Base-by-base conservation (phyloP, 2,888 invertebrate genomes). In the Brenthis hecate region DNA sequence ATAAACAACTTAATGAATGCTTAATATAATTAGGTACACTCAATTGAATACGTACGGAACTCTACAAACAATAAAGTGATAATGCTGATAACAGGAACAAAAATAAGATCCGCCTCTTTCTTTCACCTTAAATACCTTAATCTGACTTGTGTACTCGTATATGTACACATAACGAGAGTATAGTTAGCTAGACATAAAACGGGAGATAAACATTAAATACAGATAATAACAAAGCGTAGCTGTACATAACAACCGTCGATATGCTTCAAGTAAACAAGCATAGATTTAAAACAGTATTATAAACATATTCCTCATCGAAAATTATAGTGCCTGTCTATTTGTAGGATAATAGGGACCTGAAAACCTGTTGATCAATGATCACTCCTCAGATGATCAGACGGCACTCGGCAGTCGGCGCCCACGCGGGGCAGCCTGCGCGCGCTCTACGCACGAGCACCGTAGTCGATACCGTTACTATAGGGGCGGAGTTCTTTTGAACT, bases 231-330 rank as follows among this genome's bases (percentile, higher is more conserved):
- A 19, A 4, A 13, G 6, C 19, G 19, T 57, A 57, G 47, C 47
- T 58, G 58, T 48, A 48, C 58, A 47, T 58, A 58, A 58, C 58
- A 48, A 48, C 47, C 23, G 11, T 58, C 48, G 58, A 58, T 48
- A 47, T 23, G 48, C 58, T 48, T 14, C 58, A 48, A 48, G 58
- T 58, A 58, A 58, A 58, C 58, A 48, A 58, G 58, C 58, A 48
- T 48, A 14, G 58, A 58, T 58, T 58, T 48, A 48, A 58, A 58
- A n/a, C 58, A 58, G 58, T 28, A 48, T 48, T 48, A 48, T 58
- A 58, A 58, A 58, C 58, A 58, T 48, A 14, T 48, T 23, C 28
- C 58, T 23, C 23, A 11, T 47, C 14, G 47, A 23, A 58, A 47
- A 48, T 58, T 47, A 19, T 13, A 56, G 56, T 56, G 56, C 16